phyloP scores from a whole-genome alignment of 1,140 invertebrate genomes.

The Semibalanus balanoides region DNA sequence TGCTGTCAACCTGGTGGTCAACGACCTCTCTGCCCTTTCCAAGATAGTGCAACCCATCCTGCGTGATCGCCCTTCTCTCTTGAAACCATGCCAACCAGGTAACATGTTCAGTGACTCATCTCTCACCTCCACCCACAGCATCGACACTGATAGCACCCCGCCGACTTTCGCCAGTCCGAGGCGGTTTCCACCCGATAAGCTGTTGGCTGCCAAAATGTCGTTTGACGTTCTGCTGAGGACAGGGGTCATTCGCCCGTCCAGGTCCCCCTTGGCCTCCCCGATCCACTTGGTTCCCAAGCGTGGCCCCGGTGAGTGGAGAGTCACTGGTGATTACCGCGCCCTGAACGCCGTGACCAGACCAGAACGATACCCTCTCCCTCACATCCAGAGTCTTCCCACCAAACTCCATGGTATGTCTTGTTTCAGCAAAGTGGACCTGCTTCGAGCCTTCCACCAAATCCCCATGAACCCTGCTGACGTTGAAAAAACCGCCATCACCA shows the following conservation, averaged over 20 bases:
- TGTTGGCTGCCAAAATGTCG: slow-evolving; percentile 19
- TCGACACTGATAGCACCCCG: too few species aligned
- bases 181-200: too few species aligned
- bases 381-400: slow-evolving; percentile 19
- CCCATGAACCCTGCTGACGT: slow-evolving; percentile 17
- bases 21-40: background rate
- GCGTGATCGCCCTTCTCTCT: slow-evolving; percentile 1
- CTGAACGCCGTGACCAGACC: slow-evolving; percentile 31
- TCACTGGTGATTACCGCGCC: slow-evolving; percentile 32
- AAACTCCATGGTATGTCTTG: slow-evolving; percentile 12
- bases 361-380: slow-evolving; percentile 30
- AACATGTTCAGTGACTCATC: background rate
- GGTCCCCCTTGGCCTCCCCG: slow-evolving; percentile 19
- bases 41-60: background rate
- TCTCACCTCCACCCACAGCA: background rate
- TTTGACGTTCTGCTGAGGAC: slow-evolving; percentile 20
- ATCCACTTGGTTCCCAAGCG: slow-evolving; percentile 22
- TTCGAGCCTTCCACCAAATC: slow-evolving; percentile 22
- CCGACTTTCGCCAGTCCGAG: too few species aligned
- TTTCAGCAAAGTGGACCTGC: slow-evolving; percentile 20
- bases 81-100: background rate
- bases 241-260: slow-evolving; percentile 18
- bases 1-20: background rate
- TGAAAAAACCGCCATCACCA: slow-evolving; percentile 26
- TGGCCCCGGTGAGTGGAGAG: slow-evolving; percentile 24